Conservation (phyloP, 2,797 vertebrate genomes). For the Decapterus maruadsi region DNA sequence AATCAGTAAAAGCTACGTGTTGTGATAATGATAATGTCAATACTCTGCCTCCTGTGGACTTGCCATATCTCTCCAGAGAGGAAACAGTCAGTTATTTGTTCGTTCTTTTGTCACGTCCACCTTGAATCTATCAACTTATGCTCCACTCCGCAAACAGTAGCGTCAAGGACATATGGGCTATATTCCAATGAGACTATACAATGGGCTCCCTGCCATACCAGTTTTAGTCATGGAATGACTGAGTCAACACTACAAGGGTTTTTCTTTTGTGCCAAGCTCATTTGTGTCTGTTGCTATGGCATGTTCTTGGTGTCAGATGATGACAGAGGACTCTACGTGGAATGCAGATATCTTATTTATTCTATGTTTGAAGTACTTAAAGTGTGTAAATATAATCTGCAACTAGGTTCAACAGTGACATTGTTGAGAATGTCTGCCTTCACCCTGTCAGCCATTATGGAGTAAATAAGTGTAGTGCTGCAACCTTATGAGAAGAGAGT, state of each 20-base stretch:
- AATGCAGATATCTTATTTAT: background rate
- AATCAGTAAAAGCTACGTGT: no score
- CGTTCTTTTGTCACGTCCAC: background rate
- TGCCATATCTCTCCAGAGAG: background rate
- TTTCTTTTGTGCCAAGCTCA: constrained; percentile 28
- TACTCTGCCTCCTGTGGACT: background rate
- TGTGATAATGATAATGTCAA: no score
- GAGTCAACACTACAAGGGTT: constrained; percentile 33
- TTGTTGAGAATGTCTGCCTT: background rate
- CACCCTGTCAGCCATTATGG: background rate
- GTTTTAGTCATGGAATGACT: constrained; percentile 37
- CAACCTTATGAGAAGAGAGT: background rate
- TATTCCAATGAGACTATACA: constrained; percentile 13
- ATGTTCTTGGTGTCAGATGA: constrained; percentile 10
- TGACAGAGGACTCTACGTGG: constrained; percentile 17
- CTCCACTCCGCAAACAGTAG: background rate
- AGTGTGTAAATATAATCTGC: no score
- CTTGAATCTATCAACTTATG: background rate
- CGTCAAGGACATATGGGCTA: constrained; percentile 28
- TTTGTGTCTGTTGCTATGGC: constrained; percentile 35
- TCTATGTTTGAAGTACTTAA: constrained; percentile 19
- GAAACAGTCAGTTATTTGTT: background rate
- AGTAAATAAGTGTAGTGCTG: background rate
- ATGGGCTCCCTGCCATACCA: constrained; percentile 42
- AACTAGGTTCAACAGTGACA: background rate